Base-by-base conservation (phyloP, 53 echinoderm and acorn worm species). In the Apostichopus leukothele region DNA sequence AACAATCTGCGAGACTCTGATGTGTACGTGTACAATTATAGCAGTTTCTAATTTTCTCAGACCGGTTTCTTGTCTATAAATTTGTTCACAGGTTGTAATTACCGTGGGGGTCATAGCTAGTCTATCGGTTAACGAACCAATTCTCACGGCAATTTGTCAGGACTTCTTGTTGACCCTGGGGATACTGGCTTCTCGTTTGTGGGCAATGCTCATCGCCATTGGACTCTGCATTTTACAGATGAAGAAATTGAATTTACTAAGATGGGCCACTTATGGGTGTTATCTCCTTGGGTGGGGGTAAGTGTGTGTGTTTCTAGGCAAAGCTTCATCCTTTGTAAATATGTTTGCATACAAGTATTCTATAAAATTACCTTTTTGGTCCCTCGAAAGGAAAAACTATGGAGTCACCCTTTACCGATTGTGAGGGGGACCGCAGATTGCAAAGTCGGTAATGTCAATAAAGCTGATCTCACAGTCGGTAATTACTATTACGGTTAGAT, bases 281-380 rank as follows among this genome's bases (percentile, higher is more conserved):
- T 96, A 95, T 54, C 50, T 96, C 76, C 95, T 93, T 73, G 96
- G 96, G 10, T 96, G 96, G 96, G 96, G 88, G 96, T 96, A 89
- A 95, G 96, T 93, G 39, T 39, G 39, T 39, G 2, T 39, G 39
- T 39, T 39, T 39, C 39, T 39, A 3, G 39, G 39, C 39, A 39
- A 39, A 39, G 39, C 39, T 39, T 3, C 39, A 39, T 39, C 39
- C 39, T 39, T 39, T 39, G 39, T 39, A 39, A 39, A 39, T 39
- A 39, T 39, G 39, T 39, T 39, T 2, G 39, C 2, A 39, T 39
- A 39, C 39, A 39, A 39, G 3, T 39, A 39, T 39, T 39, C 2
- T 39, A 39, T 39, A 39, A 39, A 39, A 39, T 39, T 39, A 39
- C 39, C 39, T 39, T 2, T 39, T 39, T 39, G 39, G 39, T 39